phyloP scores from a whole-genome alignment of 1,140 invertebrate species.

The Lutraria rhynchaena region DNA sequence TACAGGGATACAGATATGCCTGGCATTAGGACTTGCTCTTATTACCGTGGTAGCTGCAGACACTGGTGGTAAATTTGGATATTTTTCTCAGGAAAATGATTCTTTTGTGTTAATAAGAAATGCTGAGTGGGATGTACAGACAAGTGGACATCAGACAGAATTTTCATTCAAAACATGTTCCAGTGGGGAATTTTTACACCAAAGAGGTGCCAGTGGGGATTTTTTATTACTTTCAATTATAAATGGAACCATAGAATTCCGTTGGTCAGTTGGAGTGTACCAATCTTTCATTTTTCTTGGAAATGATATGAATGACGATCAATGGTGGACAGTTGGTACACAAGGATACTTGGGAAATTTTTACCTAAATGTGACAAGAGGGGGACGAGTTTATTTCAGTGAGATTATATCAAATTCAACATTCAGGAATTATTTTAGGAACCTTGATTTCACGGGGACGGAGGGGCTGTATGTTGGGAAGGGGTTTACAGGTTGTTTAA shows the following conservation, averaged over 20 bases:
- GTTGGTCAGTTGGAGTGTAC: slow-evolving; percentile 6
- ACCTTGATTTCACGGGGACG: slow-evolving; percentile 28
- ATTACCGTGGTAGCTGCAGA: neutral
- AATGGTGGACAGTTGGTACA: slow-evolving; percentile 41
- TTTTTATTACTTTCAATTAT: slow-evolving; percentile 26
- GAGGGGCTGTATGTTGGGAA: slow-evolving; percentile 28
- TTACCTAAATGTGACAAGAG: slow-evolving; percentile 39
- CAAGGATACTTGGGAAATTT: slow-evolving; percentile 43
- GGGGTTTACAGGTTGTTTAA: slow-evolving; percentile 40
- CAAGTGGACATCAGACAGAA: slow-evolving; percentile 24
- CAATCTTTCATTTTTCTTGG: slow-evolving; percentile 1
- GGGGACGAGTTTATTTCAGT: slow-evolving; percentile 21
- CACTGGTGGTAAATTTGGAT: slow-evolving; percentile 41
- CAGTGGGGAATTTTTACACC: slow-evolving; percentile 45
- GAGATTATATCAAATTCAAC: slow-evolving; percentile 56
- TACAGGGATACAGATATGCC: neutral
- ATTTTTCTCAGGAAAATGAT: slow-evolving; percentile 35
- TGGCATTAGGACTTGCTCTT: neutral
- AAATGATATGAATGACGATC: slow-evolving; percentile 42
- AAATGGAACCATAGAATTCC: slow-evolving; percentile 47
- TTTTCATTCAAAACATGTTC: slow-evolving; percentile 58
- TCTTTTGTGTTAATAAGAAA: slow-evolving; percentile 18
- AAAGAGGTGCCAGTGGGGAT: slow-evolving; percentile 30
- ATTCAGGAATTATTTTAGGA: slow-evolving; percentile 42
- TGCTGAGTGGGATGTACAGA: slow-evolving; percentile 18